Percentiles rank a stretch among this genome's conserved stretches.
Conservation (phyloP, 2,888 invertebrate species). For the Campoplex capitator region DNA sequence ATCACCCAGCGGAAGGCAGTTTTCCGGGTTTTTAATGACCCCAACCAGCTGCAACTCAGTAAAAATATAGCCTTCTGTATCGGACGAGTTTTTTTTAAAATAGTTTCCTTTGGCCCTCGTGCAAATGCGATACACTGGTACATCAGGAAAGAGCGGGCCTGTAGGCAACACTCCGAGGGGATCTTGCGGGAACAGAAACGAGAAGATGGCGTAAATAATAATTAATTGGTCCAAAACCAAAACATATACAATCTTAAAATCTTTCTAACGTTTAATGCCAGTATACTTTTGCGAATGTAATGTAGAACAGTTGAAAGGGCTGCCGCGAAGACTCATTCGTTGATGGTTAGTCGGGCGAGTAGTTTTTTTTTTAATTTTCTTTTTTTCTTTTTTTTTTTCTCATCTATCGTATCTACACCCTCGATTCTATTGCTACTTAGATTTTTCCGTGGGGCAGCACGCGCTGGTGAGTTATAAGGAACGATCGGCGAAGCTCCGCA, state of each 20-base stretch:
- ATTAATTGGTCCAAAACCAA: too few species aligned
- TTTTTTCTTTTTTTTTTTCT: background rate
- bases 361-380: conserved; percentile 17
- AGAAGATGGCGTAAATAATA: too few species aligned
- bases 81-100: too few species aligned
- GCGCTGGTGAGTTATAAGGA: conserved; percentile 49
- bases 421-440: conserved; percentile 52
- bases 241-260: background rate
- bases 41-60: too few species aligned
- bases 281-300: background rate
- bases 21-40: too few species aligned
- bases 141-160: too few species aligned
- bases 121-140: too few species aligned
- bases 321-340: conserved; percentile 7
- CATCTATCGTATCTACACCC: conserved; percentile 14
- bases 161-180: too few species aligned
- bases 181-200: too few species aligned
- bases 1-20: too few species aligned
- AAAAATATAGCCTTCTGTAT: too few species aligned
- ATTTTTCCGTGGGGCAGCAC: conserved; percentile 47
- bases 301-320: background rate
- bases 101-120: too few species aligned
- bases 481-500: conserved; percentile 44
- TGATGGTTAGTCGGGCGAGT: background rate
- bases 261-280: background rate